Percentiles rank a stretch among this genome's conserved stretches.
These are phyloP conservation scores for Ptychoptera albimana DNA, from an alignment of 2,888 invertebrate genomes.

Conservation along the genomic window DNA sequence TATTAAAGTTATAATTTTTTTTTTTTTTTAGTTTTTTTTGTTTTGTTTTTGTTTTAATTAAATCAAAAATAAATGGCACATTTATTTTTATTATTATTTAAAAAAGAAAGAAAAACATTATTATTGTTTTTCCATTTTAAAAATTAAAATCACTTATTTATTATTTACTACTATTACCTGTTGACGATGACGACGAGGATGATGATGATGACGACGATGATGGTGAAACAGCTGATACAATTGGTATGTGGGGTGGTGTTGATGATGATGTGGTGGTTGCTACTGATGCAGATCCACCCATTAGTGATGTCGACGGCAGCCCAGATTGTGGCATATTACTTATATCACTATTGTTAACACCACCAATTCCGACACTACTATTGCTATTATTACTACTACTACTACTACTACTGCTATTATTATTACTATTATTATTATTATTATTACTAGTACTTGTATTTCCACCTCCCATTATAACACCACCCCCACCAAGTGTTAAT, in stretches of 20 bases:
- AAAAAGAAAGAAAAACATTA: neutral
- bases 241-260: too few species aligned
- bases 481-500: neutral
- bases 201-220: constrained; percentile 14
- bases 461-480: neutral
- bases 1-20: neutral
- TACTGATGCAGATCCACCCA: too few species aligned
- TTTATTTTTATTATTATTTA: constrained; percentile 2
- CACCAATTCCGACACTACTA: constrained; percentile 6
- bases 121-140: constrained; percentile 4
- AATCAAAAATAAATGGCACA: constrained; percentile 2
- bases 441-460: neutral
- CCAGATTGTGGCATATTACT: too few species aligned
- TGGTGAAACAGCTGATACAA: constrained; percentile 2
- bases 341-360: constrained; percentile 4
- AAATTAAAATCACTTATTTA: constrained; percentile 14
- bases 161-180: constrained; percentile 15
- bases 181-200: constrained; percentile 13
- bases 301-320: too few species aligned
- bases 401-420: constrained; percentile 2
- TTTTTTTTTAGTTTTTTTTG: neutral
- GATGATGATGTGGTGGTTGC: too few species aligned
- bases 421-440: constrained; percentile 4
- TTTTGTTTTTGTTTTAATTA: constrained; percentile 2
- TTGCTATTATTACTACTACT: constrained; percentile 5